Percentiles rank a stretch among this genome's conserved stretches.
phyloP scores from a whole-genome alignment of 2,888 invertebrate genomes.

The Torymus aiolomorphi region DNA sequence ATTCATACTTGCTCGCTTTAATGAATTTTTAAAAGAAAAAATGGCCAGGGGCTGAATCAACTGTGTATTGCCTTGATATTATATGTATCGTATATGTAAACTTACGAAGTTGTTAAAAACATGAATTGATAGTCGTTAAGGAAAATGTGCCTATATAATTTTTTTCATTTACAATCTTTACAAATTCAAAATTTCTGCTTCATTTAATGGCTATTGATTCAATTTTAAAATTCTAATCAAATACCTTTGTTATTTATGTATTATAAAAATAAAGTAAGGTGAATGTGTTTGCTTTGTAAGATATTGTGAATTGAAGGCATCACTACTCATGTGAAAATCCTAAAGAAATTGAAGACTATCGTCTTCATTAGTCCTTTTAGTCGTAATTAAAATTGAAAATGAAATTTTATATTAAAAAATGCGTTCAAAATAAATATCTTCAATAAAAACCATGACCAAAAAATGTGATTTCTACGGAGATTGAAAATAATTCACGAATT shows the following conservation, averaged over 20 bases:
- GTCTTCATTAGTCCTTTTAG: slow-evolving; percentile 18
- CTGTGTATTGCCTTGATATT: slow-evolving; percentile 44
- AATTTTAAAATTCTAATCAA: slow-evolving; percentile 39
- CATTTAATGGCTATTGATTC: slow-evolving; percentile 36
- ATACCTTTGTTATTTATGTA: slow-evolving; percentile 46
- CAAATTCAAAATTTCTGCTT: slow-evolving; percentile 27
- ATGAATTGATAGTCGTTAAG: slow-evolving; percentile 44
- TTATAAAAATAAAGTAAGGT: slow-evolving; percentile 46
- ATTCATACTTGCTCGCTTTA: slow-evolving; percentile 24
- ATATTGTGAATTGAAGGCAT: slow-evolving; percentile 41
- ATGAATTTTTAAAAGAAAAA: slow-evolving; percentile 17
- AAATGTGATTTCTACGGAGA: slow-evolving; percentile 27
- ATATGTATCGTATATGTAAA: slow-evolving; percentile 32
- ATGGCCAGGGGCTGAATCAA: slow-evolving; percentile 27
- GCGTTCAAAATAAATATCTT: slow-evolving; percentile 42
- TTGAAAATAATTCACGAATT: slow-evolving; percentile 27
- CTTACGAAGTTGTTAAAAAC: slow-evolving; percentile 39
- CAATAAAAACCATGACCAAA: slow-evolving; percentile 12
- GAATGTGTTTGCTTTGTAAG: slow-evolving; percentile 39
- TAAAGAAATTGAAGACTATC: slow-evolving; percentile 2
- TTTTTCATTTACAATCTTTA: slow-evolving; percentile 29
- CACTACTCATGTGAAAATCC: slow-evolving; percentile 3
- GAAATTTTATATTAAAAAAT: slow-evolving; percentile 37
- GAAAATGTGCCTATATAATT: slow-evolving; percentile 41
- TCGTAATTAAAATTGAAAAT: slow-evolving; percentile 23